Base-by-base conservation (phyloP, 2,113 vertebrate genomes). In the Bufo gargarizans region DNA sequence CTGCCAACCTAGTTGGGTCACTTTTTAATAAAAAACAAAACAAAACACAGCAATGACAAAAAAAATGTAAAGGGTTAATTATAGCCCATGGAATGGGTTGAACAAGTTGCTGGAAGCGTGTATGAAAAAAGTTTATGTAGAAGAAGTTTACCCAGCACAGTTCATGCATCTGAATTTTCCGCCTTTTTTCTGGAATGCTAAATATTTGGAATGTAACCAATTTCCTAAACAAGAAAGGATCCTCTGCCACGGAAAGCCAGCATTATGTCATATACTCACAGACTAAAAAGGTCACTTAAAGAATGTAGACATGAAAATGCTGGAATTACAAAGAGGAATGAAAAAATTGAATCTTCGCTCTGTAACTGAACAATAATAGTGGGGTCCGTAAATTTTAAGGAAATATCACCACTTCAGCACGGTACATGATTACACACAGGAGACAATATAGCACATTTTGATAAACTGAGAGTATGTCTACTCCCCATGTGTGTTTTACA, bases 211-310 rank as follows among this genome's bases (percentile, higher is more conserved):
- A 77, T 63, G 71, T 55, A 43, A 77, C 84, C 72, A 77, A 59
- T 86, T 86, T 86, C 84, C 71, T 77, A 86, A 77, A 86, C 84
- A 86, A 86, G 72, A 77, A 76, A 77, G 69, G 72, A 86, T 86
- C 71, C 84, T 77, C 84, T 86, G 84, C 84, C 84, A 76, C 45
- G 6, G 45, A 77, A 47, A 63, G 56, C 71, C 84, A 50, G 84
- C 84, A 77, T 86, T 86, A 86, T 86, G 72, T 86, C 84, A 86
- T 84, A 71, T 77, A 77, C 72, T 86, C 72, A 11, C 84, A 63
- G 72, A 74, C 69, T 74, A 76, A 59, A 81, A 61, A 86, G 84
- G 84, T 86, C 71, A 86, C 67, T 85, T 76, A 45, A 17, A 85
- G 84, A 85, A 74, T 72, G 33, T 63, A 86, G 56, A 58, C 59